Conservation (phyloP, 2,113 vertebrate species). For the Oncorhynchus nerka region DNA sequence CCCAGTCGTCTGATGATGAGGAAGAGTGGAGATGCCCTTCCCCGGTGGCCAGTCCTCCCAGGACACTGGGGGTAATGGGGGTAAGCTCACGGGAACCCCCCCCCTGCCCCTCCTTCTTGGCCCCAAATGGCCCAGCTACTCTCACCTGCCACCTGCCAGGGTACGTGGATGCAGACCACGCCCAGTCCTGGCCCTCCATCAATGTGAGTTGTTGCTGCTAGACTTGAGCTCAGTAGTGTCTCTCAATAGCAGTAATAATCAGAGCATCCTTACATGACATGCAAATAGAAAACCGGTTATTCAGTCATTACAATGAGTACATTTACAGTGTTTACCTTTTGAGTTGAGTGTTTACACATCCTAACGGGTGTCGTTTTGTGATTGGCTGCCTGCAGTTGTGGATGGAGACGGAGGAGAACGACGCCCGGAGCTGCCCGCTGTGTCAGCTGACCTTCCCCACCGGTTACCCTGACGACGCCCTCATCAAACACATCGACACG, state of each 20-base stretch:
- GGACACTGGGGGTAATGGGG: constrained; percentile 59
- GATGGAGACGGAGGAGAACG: constrained; percentile 89
- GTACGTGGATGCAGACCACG: constrained; percentile 78
- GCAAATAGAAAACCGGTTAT: too few species aligned
- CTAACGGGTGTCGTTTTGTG: background rate
- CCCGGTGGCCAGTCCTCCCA: constrained; percentile 75
- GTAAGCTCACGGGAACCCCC: constrained; percentile 67
- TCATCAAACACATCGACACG: constrained; percentile 93
- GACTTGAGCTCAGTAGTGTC: too few species aligned
- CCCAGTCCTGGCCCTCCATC: constrained; percentile 94
- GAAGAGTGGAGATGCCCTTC: constrained; percentile 82
- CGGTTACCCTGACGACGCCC: constrained; percentile 88
- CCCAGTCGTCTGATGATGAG: constrained; percentile 86
- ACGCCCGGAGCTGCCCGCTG: constrained; percentile 87
- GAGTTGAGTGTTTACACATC: constrained; percentile 33
- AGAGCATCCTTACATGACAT: too few species aligned
- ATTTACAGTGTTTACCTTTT: background rate
- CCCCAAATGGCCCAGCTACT: constrained; percentile 69
- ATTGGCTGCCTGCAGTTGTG: constrained; percentile 67
- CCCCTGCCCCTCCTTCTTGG: constrained; percentile 79
- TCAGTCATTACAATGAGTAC: too few species aligned
- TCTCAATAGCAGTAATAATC: too few species aligned
- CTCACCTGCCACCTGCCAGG: constrained; percentile 75
- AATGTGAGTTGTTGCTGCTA: constrained; percentile 76
- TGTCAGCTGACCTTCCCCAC: constrained; percentile 91